Percentiles rank a stretch among this genome's conserved stretches.
These are phyloP conservation scores for Corvus moneduloides DNA, from an alignment of 2,113 vertebrate genomes.

Conservation along the genomic window DNA sequence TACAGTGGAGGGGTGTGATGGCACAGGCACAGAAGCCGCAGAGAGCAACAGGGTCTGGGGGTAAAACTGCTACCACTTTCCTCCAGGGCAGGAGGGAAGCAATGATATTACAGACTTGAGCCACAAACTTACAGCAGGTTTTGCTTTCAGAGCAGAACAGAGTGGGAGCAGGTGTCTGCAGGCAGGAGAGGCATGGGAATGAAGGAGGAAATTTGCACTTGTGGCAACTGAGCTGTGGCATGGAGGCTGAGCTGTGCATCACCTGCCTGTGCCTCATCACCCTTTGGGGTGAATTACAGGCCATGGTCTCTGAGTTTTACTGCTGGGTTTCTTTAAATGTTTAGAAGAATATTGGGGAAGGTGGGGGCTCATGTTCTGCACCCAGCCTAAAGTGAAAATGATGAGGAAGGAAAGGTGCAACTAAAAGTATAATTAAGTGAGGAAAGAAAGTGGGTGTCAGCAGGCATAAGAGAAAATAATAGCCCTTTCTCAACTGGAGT, in stretches of 20 bases:
- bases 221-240: neutral
- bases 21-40: neutral
- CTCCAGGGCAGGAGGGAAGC: neutral
- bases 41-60: neutral
- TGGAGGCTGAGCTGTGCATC: neutral
- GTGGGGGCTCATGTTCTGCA: neutral
- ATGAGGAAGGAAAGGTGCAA: neutral
- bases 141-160: neutral
- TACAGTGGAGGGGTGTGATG: rapidly evolving
- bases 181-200: neutral
- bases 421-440: neutral
- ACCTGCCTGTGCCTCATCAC: neutral
- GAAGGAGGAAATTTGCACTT: neutral
- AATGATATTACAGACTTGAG: neutral
- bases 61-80: neutral
- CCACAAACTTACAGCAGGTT: neutral
- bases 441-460: neutral
- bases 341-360: neutral
- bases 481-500: neutral
- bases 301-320: neutral
- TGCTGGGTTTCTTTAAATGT: neutral
- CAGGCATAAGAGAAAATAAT: neutral
- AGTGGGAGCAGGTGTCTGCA: neutral
- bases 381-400: neutral
- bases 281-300: neutral